These are phyloP conservation scores for Atta texana DNA, from an alignment of 1,140 invertebrate genomes.

Conservation along the genomic window DNA sequence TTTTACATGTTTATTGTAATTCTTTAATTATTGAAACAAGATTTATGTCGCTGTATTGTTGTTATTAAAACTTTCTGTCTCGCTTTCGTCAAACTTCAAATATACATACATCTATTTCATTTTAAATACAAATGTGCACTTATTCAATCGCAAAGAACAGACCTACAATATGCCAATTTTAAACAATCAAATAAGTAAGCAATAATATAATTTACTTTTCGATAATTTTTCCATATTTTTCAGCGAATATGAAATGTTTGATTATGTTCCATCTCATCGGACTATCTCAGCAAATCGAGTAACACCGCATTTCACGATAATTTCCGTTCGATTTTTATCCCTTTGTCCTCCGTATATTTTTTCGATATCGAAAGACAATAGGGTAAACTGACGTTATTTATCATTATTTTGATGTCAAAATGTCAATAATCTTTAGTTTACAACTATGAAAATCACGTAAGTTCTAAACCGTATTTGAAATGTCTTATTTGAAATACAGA, in stretches of 20 bases:
- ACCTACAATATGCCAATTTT: not conserved
- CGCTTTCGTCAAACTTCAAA: too few species aligned
- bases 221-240: slow-evolving; percentile 22
- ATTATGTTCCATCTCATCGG: slow-evolving; percentile 4
- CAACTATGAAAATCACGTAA: too few species aligned
- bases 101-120: too few species aligned
- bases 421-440: too few species aligned
- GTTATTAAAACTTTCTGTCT: too few species aligned
- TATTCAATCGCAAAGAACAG: too few species aligned
- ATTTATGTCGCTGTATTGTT: too few species aligned
- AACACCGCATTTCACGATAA: not conserved
- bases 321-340: not conserved
- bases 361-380: not conserved
- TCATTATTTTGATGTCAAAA: too few species aligned
- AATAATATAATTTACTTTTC: slow-evolving; percentile 21
- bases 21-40: not conserved
- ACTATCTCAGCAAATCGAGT: not conserved
- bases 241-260: slow-evolving; percentile 3
- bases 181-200: slow-evolving; percentile 12
- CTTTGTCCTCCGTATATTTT: not conserved
- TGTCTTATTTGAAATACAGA: too few species aligned
- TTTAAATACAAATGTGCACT: too few species aligned
- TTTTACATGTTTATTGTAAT: not conserved
- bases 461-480: too few species aligned
- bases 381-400: not conserved